Conservation (phyloP, 2,888 invertebrate genomes). For the Calephelis perditalis region DNA sequence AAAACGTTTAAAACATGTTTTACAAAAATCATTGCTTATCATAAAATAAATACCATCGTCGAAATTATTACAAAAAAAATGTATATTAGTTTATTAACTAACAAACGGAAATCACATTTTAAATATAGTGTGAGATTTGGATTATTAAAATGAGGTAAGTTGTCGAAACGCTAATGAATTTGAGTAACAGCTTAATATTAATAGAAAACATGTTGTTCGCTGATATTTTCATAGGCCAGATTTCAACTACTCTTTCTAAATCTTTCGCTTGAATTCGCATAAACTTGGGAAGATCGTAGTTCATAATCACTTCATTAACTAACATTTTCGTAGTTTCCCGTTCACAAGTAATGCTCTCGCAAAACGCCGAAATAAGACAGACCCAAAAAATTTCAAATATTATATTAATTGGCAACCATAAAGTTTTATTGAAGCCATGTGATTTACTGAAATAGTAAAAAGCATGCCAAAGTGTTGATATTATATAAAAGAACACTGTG, state of each 20-base stretch:
- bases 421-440: slow-evolving; percentile 26
- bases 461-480: slow-evolving; percentile 49
- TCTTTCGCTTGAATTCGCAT: slow-evolving; percentile 54
- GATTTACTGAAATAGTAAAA: slow-evolving; percentile 40
- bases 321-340: slow-evolving; percentile 45
- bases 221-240: slow-evolving; percentile 41
- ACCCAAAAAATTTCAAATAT: neutral
- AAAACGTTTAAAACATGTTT: too few relatives aligned
- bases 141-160: slow-evolving; percentile 39
- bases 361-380: slow-evolving; percentile 28
- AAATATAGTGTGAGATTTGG: slow-evolving; percentile 51
- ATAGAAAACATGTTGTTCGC: slow-evolving; percentile 54
- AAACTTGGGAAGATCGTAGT: slow-evolving; percentile 46
- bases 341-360: slow-evolving; percentile 41
- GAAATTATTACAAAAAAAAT: slow-evolving; percentile 15
- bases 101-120: slow-evolving; percentile 10
- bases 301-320: slow-evolving; percentile 54
- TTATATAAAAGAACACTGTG: slow-evolving; percentile 46
- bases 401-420: neutral
- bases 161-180: slow-evolving; percentile 55
- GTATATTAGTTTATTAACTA: too few relatives aligned
- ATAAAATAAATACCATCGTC: too few relatives aligned
- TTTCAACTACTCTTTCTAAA: slow-evolving; percentile 53
- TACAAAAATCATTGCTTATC: too few relatives aligned
- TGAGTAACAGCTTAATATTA: slow-evolving; percentile 52